Evolutionary conservation across 2,888 invertebrate species (phyloP), one percentile per base, ranked within the genome.

Genomic region (Protodeltote pygarga): DNA sequence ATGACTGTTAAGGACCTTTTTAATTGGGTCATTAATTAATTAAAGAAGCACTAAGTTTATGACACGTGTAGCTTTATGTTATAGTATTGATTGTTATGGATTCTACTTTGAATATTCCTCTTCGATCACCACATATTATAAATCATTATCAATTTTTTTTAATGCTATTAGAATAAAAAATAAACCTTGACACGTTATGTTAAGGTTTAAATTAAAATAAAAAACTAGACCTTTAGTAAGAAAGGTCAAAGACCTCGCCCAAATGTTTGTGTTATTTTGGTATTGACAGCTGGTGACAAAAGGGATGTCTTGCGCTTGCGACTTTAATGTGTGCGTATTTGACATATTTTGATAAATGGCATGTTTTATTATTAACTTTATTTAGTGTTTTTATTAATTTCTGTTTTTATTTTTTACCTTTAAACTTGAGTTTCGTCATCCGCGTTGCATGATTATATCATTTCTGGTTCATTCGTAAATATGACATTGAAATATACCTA

Each of bases 281-380:
- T 49, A 69, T 64, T 68, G 72, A 77, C 81, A 79, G 75, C 77
- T 81, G 79, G 44, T 64, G 54, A n/a, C n/a, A n/a, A 61, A 57
- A 5, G 21, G 15, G 20, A 37, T 39, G 32, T 45, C 50, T 33
- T 27, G 29, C 31, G 28, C 34, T 46, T 47, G 37, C 38, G 8
- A 15, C 14, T 28, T 28, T 5, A 28, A 15, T 14, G 14, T 28
- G n/a, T n/a, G n/a, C n/a, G n/a, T n/a, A n/a, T n/a, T n/a, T n/a
- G n/a, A n/a, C 14, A 8, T 5, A 15, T 14, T 33, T 32, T 21
- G n/a, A 5, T 9, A 34, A n/a, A 33, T 5, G 11, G 15, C 11
- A 3, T 10, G 4, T 0, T n/a, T n/a, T n/a, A n/a, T n/a, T n/a
- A n/a, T n/a, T n/a, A n/a, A n/a, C n/a, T n/a, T n/a, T n/a, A n/a